phyloP scores from a whole-genome alignment of 2,888 invertebrate species.

The Metellina segmentata region DNA sequence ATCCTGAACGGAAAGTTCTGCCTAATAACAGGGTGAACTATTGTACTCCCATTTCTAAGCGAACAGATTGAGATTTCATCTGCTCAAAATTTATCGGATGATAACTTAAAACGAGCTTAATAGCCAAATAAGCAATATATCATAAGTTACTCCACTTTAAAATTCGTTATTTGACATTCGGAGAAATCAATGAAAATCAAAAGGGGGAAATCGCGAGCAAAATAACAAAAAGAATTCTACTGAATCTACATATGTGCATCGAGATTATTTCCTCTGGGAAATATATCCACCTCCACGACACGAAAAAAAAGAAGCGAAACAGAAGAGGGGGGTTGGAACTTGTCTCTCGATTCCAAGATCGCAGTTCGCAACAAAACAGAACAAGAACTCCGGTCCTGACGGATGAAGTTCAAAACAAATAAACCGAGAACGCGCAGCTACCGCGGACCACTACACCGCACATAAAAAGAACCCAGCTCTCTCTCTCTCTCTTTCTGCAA shows the following conservation, averaged over 20 bases:
- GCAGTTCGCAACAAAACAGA: constrained; percentile 1
- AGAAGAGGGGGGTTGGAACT: background rate
- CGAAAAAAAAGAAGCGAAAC: background rate
- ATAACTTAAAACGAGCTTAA: too few relatives aligned
- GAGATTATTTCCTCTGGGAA: background rate
- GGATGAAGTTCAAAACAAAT: constrained; percentile 35
- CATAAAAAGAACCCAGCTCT: background rate
- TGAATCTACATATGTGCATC: background rate
- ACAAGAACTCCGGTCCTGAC: background rate
- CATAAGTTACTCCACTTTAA: too few relatives aligned
- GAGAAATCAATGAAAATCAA: too few relatives aligned
- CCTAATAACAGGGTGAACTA: too few relatives aligned
- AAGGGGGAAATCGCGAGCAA: background rate
- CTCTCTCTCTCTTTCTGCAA: background rate
- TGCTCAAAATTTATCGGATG: too few relatives aligned
- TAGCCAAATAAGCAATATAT: too few relatives aligned
- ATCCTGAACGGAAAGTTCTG: too few relatives aligned
- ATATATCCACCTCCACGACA: background rate
- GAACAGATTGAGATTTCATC: too few relatives aligned
- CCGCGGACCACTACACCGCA: background rate
- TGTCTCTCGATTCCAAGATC: background rate
- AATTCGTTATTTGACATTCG: too few relatives aligned
- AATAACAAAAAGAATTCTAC: background rate
- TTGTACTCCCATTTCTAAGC: too few relatives aligned
- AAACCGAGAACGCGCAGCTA: background rate